A percentile compares a stretch with the other conserved stretches of the same genome.
phyloP scores from a whole-genome alignment of 2,113 vertebrate species.

The Anoplopoma fimbria region DNA sequence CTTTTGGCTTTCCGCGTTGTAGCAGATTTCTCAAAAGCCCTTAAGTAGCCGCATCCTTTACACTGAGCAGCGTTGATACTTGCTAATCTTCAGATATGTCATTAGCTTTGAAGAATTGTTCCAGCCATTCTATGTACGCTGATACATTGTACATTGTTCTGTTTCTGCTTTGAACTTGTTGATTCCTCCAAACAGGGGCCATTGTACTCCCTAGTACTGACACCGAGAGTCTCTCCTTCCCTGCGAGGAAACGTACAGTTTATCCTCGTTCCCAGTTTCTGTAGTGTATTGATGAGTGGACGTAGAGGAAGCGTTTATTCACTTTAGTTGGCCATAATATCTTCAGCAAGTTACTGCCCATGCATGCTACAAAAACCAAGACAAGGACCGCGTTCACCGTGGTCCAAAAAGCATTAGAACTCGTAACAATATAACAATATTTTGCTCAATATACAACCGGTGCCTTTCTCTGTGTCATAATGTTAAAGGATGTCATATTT shows the following conservation, averaged over 20 bases:
- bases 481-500: too few relatives aligned
- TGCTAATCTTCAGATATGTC: constrained; percentile 10
- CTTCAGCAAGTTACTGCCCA: not conserved
- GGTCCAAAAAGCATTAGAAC: not conserved
- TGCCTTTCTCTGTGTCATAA: too few relatives aligned
- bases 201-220: constrained; percentile 34
- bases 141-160: too few relatives aligned
- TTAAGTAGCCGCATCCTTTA: constrained; percentile 32
- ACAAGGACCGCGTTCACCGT: not conserved
- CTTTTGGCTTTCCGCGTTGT: constrained; percentile 20
- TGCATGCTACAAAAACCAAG: not conserved
- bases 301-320: too few relatives aligned
- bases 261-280: not conserved
- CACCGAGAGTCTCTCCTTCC: constrained; percentile 3
- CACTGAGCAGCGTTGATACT: not conserved
- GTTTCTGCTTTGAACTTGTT: constrained; percentile 22
- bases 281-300: not conserved
- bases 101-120: constrained; percentile 35
- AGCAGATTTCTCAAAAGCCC: constrained; percentile 35
- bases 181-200: constrained; percentile 17
- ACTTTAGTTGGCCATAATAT: not conserved
- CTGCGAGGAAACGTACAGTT: not conserved
- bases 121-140: constrained; percentile 19
- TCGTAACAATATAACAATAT: not conserved
- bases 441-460: not conserved